A percentile compares a stretch with the other conserved stretches of the same genome.
Evolutionary conservation across 2,888 invertebrate genomes (phyloP).

Genomic region (Acanthosepion pharaonis): DNA sequence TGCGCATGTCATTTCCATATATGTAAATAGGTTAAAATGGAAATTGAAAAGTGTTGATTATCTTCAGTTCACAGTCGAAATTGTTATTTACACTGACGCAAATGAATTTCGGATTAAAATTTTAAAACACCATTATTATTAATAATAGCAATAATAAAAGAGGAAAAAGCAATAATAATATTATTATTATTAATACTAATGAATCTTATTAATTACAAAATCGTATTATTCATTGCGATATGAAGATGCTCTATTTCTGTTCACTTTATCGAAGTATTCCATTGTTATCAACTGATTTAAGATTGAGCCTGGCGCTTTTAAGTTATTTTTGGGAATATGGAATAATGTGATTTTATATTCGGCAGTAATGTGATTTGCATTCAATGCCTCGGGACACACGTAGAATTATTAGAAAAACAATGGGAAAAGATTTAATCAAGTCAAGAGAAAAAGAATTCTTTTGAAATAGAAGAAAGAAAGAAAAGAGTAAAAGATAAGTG

Average conservation of each 20-base stretch:
- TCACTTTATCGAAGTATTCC: not conserved
- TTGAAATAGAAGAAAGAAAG: not conserved
- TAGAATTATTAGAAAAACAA: not conserved
- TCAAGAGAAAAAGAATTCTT: not conserved
- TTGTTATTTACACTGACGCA: not conserved
- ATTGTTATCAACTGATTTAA: conserved; percentile 14
- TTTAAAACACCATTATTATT: not conserved
- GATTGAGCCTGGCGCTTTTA: not conserved
- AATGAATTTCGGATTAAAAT: not conserved
- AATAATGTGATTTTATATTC: conserved; percentile 14
- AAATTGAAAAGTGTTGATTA: not conserved
- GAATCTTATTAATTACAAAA: not conserved
- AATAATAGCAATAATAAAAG: not conserved
- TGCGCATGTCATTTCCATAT: not conserved
- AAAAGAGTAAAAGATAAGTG: not conserved
- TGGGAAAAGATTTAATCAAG: not conserved
- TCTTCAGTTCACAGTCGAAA: not conserved
- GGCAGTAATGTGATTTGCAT: conserved; percentile 9
- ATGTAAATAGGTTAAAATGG: not conserved
- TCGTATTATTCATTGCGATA: not conserved
- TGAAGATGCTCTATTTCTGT: not conserved
- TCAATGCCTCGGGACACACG: not conserved
- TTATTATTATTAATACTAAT: not conserved
- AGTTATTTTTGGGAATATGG: conserved; percentile 10
- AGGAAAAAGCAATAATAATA: not conserved